Base-by-base conservation (phyloP, 2,888 invertebrate species). In the Myopa testacea region DNA sequence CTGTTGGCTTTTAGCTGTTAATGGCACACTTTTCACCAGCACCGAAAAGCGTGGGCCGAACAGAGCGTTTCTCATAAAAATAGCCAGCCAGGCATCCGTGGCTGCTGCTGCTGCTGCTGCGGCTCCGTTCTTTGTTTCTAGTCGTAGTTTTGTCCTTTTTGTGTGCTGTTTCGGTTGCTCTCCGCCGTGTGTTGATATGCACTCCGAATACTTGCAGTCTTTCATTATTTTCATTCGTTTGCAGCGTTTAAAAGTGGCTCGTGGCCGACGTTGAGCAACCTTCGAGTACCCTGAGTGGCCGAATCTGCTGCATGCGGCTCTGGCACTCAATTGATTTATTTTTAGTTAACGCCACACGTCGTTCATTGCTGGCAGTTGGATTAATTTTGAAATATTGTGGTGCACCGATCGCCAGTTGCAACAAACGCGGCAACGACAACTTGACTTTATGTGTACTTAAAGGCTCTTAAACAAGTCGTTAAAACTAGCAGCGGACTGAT, bases 301-400 rank as follows among this genome's bases (percentile, higher is more conserved):
- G 45, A 45, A 45, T 6, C 45, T 75, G 79, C 79, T 58, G 75
- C 76, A 70, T 73, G 78, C 73, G 85, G 85, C 83, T 84, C 82
- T 26, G 1, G 26, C 84, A 81, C 81, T 83, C 84, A 85, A 85
- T 86, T 86, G 86, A 85, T 86, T 86, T 86, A 86, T 86, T 81
- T 84, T 84, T 73, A 79, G 79, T 79, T 79, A 77, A 77, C 79
- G 79, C 79, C 79, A 77, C 77, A 75, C 76, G 79, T 77, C 79
- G 79, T 75, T 77, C 75, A 65, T 78, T 77, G 84, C 80, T 86
- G 85, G 85, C 85, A 86, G 84, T 84, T 85, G 86, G 86, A 86
- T 85, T 85, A 86, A 85, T 85, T 86, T 85, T 85, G 86, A 85
- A 86, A 85, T 86, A 85, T 86, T 84, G 84, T 85, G 80, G 74